Evolutionary conservation across 2,888 invertebrate species (phyloP), one percentile per base, ranked within the genome.

Genomic region (Eristalis tenax): DNA sequence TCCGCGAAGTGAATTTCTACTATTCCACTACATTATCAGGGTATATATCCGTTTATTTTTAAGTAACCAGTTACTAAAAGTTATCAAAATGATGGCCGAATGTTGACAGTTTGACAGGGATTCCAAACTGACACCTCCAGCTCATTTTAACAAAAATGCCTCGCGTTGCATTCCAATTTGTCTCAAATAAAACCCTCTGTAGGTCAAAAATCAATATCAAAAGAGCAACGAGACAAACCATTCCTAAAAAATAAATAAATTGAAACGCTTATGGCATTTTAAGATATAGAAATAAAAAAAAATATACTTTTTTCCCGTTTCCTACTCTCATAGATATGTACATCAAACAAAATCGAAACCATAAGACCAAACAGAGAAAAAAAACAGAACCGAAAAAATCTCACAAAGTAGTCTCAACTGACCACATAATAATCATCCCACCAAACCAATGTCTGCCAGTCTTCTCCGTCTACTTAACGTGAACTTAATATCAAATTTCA

Each of bases 401-500:
- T 75, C 79, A 74, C 40, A 75, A 74, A 73, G 66, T 71, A 40
- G 38, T 75, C 59, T 61, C 22, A 83, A 83, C 75, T 83, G 87
- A 87, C 87, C 87, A 79, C 75, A 87, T 79, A 79, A 76, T 76
- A 87, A 87, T 83, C 70, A 71, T 83, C 86, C 78, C 57, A 75
- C 57, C 79, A 66, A 70, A 79, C 63, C 65, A 83, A 74, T 71
- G 83, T 83, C 83, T 83, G 83, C 71, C 61, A 69, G 61, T 74
- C 78, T 56, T 50, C 50, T n/a, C 74, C 83, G 75, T 77, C 82
- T 78, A 86, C 79, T 87, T 87, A 87, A 83, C 87, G 87, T 87
- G 87, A 87, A 87, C 83, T 80, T 87, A 83, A 87, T 87, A 87
- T 87, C 87, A 87, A 87, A 87, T 87, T 87, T 87, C 87, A 83